phyloP scores from a whole-genome alignment of 2,113 vertebrate species.

The Ondatra zibethicus region DNA sequence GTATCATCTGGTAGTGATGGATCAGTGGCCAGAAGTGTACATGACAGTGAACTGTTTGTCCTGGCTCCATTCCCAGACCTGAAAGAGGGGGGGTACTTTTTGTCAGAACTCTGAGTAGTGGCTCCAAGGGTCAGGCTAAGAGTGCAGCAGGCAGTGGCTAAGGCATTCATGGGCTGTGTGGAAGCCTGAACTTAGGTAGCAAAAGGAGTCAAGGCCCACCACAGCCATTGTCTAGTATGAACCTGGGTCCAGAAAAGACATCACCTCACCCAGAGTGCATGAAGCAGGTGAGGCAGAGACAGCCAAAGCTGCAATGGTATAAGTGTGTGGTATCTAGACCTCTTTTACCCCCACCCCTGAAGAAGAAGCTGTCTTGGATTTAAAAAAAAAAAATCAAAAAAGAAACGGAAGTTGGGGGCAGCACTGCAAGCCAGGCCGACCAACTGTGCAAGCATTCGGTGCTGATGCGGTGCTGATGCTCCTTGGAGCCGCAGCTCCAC shows the following conservation, averaged over 20 bases:
- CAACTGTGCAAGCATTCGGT: constrained; percentile 71
- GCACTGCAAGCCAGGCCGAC: neutral
- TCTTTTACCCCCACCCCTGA: neutral
- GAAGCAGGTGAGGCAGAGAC: neutral
- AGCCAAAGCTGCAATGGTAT: neutral
- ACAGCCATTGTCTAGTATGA: neutral
- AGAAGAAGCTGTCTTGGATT: constrained; percentile 76
- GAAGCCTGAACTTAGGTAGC: too few relatives aligned
- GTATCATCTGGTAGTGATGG: neutral
- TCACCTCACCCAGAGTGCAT: neutral
- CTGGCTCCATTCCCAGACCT: neutral
- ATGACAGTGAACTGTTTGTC: neutral
- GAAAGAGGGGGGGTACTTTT: neutral
- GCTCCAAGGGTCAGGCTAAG: neutral
- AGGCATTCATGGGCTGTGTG: neutral
- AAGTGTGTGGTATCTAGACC: neutral
- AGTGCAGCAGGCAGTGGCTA: neutral
- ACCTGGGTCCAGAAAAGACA: neutral
- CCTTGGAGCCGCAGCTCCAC: constrained; percentile 63
- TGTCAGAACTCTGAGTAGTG: neutral
- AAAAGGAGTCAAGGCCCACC: too few relatives aligned
- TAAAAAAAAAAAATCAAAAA: neutral
- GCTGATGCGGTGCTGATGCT: constrained; percentile 49
- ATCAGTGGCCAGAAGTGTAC: neutral
- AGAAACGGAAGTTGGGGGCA: neutral